Evolutionary conservation across 1,140 invertebrate species (phyloP).

Genomic region (Pseudobourletiella spinata): DNA sequence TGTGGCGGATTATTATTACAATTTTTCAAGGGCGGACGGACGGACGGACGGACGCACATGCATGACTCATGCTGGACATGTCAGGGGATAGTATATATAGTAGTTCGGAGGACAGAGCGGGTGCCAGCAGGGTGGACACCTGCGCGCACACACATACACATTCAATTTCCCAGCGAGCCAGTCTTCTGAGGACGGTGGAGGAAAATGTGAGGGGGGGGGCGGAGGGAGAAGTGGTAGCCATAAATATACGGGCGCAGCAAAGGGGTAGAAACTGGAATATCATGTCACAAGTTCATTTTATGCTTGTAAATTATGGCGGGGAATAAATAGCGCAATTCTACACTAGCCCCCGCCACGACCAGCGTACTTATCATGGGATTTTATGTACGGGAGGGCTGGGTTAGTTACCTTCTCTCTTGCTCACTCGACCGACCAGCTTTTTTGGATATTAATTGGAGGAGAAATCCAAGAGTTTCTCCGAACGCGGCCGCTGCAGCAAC

Average conservation of each 20-base stretch:
- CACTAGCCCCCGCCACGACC: not conserved
- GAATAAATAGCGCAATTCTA: slow-evolving; percentile 29
- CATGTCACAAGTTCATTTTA: slow-evolving; percentile 28
- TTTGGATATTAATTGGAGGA: not conserved
- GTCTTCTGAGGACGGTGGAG: too few relatives aligned
- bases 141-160: too few relatives aligned
- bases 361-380: not conserved
- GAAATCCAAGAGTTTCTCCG: too few relatives aligned
- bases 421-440: not conserved
- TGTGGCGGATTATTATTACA: not conserved
- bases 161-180: too few relatives aligned
- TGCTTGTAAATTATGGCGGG: slow-evolving; percentile 25
- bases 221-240: slow-evolving; percentile 23
- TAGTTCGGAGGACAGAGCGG: too few relatives aligned
- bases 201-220: not conserved
- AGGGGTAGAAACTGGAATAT: slow-evolving; percentile 28
- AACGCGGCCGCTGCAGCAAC: too few relatives aligned
- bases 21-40: not conserved
- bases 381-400: not conserved
- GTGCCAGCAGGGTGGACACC: slow-evolving; percentile 21
- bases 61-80: not conserved
- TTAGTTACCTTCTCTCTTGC: not conserved
- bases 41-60: not conserved
- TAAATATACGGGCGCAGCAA: slow-evolving; percentile 27
- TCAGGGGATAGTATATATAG: not conserved